Conservation (phyloP, 2,888 invertebrate genomes). For the Pycnomerus fuliginosus region DNA sequence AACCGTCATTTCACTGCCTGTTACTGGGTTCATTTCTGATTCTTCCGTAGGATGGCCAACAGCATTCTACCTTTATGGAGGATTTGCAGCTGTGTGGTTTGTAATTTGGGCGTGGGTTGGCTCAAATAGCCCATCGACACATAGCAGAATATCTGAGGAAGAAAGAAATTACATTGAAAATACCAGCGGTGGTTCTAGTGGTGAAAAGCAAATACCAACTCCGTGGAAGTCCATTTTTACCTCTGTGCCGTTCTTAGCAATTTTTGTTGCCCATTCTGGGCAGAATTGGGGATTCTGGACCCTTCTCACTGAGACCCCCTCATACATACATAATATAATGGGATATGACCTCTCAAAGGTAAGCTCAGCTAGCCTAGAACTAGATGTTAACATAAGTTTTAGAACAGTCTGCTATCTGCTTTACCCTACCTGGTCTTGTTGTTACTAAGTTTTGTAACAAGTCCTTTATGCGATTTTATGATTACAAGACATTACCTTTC, state of each 20-base stretch:
- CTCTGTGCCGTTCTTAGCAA: constrained; percentile 74
- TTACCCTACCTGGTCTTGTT: constrained; percentile 75
- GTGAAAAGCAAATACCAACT: constrained; percentile 49
- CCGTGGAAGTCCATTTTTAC: constrained; percentile 76
- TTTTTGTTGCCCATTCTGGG: constrained; percentile 70
- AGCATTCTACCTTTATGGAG: constrained; percentile 74
- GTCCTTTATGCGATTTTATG: constrained; percentile 63
- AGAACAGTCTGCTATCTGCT: constrained; percentile 70
- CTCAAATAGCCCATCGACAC: constrained; percentile 63
- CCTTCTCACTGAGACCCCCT: constrained; percentile 78
- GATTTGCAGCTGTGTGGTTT: constrained; percentile 62
- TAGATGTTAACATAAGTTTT: too few relatives aligned
- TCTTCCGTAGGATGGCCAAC: constrained; percentile 73
- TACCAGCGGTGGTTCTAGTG: constrained; percentile 22
- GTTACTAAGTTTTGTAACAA: constrained; percentile 68
- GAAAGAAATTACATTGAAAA: constrained; percentile 68
- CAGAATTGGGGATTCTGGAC: constrained; percentile 85
- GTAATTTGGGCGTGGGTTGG: constrained; percentile 63
- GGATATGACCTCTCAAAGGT: constrained; percentile 71
- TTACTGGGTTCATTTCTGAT: constrained; percentile 71
- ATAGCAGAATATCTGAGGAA: constrained; percentile 60
- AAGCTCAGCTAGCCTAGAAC: constrained; percentile 33
- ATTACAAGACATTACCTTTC: constrained; percentile 51
- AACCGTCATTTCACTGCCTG: constrained; percentile 70
- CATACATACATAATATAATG: constrained; percentile 73